Base-by-base conservation (phyloP, 2,797 vertebrate genomes). In the Syngnathus rostellatus region DNA sequence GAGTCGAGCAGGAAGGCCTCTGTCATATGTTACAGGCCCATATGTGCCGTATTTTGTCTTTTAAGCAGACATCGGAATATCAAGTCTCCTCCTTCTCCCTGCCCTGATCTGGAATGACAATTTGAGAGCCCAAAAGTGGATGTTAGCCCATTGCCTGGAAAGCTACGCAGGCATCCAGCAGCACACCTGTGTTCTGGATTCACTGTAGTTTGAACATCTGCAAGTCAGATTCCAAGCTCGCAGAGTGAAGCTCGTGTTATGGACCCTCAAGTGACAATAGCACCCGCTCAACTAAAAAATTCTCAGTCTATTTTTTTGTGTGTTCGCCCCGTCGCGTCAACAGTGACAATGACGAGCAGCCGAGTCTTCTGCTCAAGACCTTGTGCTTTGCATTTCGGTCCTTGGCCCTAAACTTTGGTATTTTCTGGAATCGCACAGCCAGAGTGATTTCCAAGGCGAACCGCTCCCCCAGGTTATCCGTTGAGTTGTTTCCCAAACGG, bases 81-180 rank as follows among this genome's bases (percentile, higher is more conserved):
- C 40, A 16, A 62, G 21, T 23, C 40, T 51, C 19, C 48, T 51
- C 48, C 48, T 51, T 19, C 50, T 51, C 50, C n/a, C 53, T 5
- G 62, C 64, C 60, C 40, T 63, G 16, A 55, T 64, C n/a, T 48
- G 50, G 73, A 10, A 64, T 58, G 62, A 65, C 70, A 74, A 62
- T 69, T 51, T 40, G 9, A 10, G 25, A 39, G 63, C 51, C 50
- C 55, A 54, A 39, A 51, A 55, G 21, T 43, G 21, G 64, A 65
- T 65, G 64, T 65, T 55, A 25, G 64, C n/a, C 38, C 25, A 23
- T 65, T 55, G 64, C 50, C 54, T 64, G 63, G 63, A 64, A 64
- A 19, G 37, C 11, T 51, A 39, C 12, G 48, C 16, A 54, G 63
- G 46, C 46, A 5, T 51, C 8, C 25, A 48, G 43, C 14, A 55